Evolutionary conservation across 1,140 invertebrate genomes (phyloP), one percentile per base, ranked within the genome.

Genomic region (Panulirus ornatus): DNA sequence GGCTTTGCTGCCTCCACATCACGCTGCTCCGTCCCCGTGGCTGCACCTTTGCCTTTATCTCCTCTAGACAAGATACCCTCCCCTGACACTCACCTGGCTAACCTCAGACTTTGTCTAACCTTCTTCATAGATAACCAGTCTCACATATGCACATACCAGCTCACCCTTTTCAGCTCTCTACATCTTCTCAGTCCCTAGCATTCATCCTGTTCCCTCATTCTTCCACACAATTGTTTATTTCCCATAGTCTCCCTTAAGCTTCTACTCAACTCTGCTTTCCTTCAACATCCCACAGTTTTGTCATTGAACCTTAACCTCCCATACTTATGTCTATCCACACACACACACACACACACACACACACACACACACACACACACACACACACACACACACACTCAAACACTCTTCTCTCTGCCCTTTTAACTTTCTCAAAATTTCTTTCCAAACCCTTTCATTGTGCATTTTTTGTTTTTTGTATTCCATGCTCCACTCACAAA

Each of bases 11-110:
- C 16, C 34, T 36, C 11, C 42, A 30, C 40, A 19, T 34, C 51
- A 30, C 47, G 70, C 71, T 75, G 38, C 42, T 36, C 36, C 42
- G 42, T 47, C 44, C 84, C 27, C 70, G 44, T 73, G 63, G 63
- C 66, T 44, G 58, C 58, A 42, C 58, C 58, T 27, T 30, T 1
- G 40, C 47, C 36, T 22, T 2, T 38, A 42, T 16, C 66, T 36
- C 40, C 22, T 22, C 38, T 36, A 14, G 36, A 19, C 44, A 5
- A 16, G 42, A 19, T 66, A 40, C 22, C 51, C 19, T 42, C 54
- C 54, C 81, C 54, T 38, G n/a, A 5, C 73, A n/a, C 73, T 34
- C 22, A 58, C 51, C 11, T 3, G 34, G 70, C 70, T 38, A 38
- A 34, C 70, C 42, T 38, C 70, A 73, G 34, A n/a, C n/a, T n/a